phyloP scores from a whole-genome alignment of 2,797 vertebrate species.

The Myotis pilosus region DNA sequence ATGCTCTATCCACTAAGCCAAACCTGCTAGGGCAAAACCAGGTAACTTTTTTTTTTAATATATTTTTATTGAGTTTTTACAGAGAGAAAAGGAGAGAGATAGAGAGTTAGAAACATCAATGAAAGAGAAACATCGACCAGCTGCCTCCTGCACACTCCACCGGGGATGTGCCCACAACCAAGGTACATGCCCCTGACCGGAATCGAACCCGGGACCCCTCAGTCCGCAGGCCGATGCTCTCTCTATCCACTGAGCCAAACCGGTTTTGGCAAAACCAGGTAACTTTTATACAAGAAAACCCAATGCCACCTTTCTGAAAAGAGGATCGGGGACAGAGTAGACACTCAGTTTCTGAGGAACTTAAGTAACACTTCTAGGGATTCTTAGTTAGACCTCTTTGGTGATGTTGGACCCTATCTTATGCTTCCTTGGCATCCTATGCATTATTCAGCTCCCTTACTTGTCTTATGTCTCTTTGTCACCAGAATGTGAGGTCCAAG shows the following conservation, averaged over 20 bases:
- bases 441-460: not conserved
- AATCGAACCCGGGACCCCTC: too few relatives aligned
- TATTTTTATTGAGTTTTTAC: too few relatives aligned
- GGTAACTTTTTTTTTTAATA: too few relatives aligned
- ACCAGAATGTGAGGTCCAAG: slow-evolving; percentile 5
- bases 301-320: not conserved
- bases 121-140: too few relatives aligned
- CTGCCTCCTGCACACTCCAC: too few relatives aligned
- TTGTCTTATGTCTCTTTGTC: not conserved
- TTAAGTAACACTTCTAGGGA: not conserved
- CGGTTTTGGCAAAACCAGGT: not conserved
- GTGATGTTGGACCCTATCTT: not conserved
- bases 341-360: not conserved
- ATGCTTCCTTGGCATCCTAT: not conserved
- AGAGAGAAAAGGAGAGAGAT: too few relatives aligned
- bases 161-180: too few relatives aligned
- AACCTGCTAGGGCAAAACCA: not conserved
- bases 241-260: too few relatives aligned
- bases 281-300: not conserved
- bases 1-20: too few relatives aligned
- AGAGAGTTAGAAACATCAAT: too few relatives aligned
- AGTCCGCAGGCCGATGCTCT: too few relatives aligned
- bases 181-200: too few relatives aligned
- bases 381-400: not conserved
- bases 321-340: not conserved